Evolutionary conservation across 1,140 invertebrate genomes (phyloP).

Genomic region (Nilaparvata lugens): DNA sequence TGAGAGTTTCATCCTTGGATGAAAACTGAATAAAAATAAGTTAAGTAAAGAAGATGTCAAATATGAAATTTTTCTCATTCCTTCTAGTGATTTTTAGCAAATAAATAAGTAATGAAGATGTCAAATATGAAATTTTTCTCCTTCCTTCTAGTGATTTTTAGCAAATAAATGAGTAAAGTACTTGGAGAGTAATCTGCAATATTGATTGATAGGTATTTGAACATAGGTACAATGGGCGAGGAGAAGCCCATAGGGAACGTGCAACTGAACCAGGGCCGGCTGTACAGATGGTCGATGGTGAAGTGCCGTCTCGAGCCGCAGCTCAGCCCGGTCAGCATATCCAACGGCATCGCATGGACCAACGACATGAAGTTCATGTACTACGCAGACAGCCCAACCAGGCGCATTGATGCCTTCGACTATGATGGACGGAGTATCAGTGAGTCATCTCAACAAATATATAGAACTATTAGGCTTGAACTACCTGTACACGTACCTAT

Average conservation of each 20-base stretch:
- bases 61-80: no score
- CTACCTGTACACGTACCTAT: neutral
- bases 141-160: no score
- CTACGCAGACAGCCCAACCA: constrained; percentile 62
- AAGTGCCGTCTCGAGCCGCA: constrained; percentile 34
- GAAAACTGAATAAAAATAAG: no score
- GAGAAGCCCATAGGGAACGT: constrained; percentile 44
- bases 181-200: no score
- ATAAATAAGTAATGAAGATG: no score
- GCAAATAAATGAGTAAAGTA: no score
- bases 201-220: no score
- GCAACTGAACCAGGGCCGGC: constrained; percentile 42
- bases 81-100: no score
- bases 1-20: no score
- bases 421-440: constrained; percentile 59
- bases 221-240: constrained; percentile 56
- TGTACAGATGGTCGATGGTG: constrained; percentile 44
- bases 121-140: no score
- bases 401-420: constrained; percentile 58
- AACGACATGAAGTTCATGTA: constrained; percentile 57
- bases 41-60: no score
- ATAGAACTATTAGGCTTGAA: neutral
- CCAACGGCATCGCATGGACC: constrained; percentile 77
- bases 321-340: constrained; percentile 48
- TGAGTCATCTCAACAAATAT: constrained; percentile 37